Evolutionary conservation across 2,888 invertebrate genomes (phyloP).

Genomic region (Heliothis peltigera): DNA sequence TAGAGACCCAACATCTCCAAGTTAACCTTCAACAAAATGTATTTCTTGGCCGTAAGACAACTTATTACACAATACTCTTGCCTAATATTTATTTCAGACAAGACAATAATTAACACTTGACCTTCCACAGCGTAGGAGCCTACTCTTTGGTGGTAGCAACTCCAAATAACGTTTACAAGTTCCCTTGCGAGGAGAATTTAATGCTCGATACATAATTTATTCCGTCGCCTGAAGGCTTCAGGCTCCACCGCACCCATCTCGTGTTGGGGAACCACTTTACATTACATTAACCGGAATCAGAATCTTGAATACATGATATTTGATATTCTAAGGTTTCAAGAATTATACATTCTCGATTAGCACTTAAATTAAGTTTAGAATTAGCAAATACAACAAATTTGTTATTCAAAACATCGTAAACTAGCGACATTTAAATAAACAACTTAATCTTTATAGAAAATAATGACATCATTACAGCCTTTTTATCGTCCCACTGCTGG

Average conservation of each 20-base stretch:
- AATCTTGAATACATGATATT: not conserved
- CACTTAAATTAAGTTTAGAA: too few relatives aligned
- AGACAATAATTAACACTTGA: conserved; percentile 7
- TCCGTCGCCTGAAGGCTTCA: conserved; percentile 40
- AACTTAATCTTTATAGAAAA: too few relatives aligned
- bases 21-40: not conserved
- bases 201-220: conserved; percentile 58
- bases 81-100: not conserved
- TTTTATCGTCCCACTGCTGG: too few relatives aligned
- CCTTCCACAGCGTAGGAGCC: conserved; percentile 2
- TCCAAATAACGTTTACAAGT: conserved; percentile 23
- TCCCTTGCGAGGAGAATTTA: conserved; percentile 38
- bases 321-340: not conserved
- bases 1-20: too few relatives aligned
- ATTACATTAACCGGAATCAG: conserved; percentile 26
- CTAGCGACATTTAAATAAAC: not conserved
- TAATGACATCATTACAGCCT: too few relatives aligned
- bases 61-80: not conserved
- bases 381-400: not conserved
- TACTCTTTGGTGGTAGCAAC: not conserved
- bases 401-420: not conserved
- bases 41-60: not conserved
- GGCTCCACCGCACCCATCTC: conserved; percentile 35
- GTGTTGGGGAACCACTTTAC: conserved; percentile 45
- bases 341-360: too few relatives aligned